Evolutionary conservation across 2,888 invertebrate species (phyloP), one percentile per base, ranked within the genome.

Genomic region (Molanna angustata): DNA sequence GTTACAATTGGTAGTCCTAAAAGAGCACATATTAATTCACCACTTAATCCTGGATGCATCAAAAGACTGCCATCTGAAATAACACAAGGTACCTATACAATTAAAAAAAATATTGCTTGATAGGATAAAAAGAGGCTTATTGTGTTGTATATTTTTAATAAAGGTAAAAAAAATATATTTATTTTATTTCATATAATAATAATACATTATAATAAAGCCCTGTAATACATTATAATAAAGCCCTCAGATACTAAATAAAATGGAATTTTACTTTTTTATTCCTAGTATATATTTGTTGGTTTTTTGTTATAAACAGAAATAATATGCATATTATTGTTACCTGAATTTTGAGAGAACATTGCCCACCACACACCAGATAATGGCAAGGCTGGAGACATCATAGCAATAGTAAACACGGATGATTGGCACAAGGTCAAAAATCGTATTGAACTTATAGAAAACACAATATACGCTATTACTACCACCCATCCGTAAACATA

Each of bases 361-460:
- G 80, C 78, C 81, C 81, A 81, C 76, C 79, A 81, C 56, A 80
- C 72, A 13, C 77, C 78, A 27, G 77, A 71, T 6, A 80, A 60
- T 2, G 80, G 81, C 35, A 81, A 65, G 16, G 80, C 73, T 13
- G 73, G 70, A 14, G 79, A 76, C 50, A 74, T 70, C 22, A 75
- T 68, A 13, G 80, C 77, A 13, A 80, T 70, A 9, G 77, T 79
- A 62, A 80, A 79, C 4, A 80, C 80, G 6, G 80, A 78, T 21
- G 80, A 80, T 62, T 80, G 79, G 52, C 75, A 73, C 60, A 79
- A 65, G 13, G 76, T 73, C 50, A 80, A 65, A 62, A 80, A 79
- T 61, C 78, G 71, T 33, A 78, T 63, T 7, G 74, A 71, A 37
- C 73, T 69, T 57, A 78, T 65, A 7, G 69, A 65, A 61, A 79